A percentile compares a stretch with the other conserved stretches of the same genome.
These are phyloP conservation scores for Trematocara unimaculatum DNA, from an alignment of 2,113 vertebrate genomes.

Conservation along the genomic window DNA sequence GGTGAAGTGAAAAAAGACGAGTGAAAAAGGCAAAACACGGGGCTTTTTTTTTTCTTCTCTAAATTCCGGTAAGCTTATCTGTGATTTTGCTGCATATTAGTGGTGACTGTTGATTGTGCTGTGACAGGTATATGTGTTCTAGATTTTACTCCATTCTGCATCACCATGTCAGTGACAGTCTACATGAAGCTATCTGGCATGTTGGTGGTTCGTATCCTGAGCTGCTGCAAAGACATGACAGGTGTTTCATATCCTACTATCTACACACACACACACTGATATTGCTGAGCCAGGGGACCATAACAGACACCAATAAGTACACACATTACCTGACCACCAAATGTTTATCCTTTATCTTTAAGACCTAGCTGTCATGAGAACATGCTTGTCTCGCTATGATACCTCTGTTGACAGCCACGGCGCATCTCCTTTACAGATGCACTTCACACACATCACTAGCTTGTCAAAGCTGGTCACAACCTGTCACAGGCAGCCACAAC, in stretches of 20 bases:
- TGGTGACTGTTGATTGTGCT: neutral
- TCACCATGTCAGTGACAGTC: neutral
- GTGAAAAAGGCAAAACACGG: neutral
- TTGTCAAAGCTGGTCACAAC: slow-evolving; percentile 42
- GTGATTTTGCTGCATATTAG: neutral
- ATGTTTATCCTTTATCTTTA: slow-evolving; percentile 41
- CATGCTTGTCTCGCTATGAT: slow-evolving; percentile 15
- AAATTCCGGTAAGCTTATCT: neutral
- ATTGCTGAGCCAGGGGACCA: neutral
- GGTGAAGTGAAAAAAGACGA: neutral
- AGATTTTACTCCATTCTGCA: neutral
- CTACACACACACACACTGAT: neutral
- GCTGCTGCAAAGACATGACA: slow-evolving; percentile 34
- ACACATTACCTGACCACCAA: slow-evolving; percentile 16
- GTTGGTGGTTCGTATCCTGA: neutral
- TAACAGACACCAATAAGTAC: slow-evolving; percentile 22
- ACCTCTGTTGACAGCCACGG: slow-evolving; percentile 36
- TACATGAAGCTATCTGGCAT: slow-evolving; percentile 8
- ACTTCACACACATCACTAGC: neutral
- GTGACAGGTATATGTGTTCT: slow-evolving; percentile 1
- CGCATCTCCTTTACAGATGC: neutral
- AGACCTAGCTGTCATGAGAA: slow-evolving; percentile 37
- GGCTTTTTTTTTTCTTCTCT: neutral
- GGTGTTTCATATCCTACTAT: slow-evolving; percentile 30
- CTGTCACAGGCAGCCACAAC: slow-evolving; percentile 29